phyloP scores from a whole-genome alignment of 2,888 invertebrate genomes.

The Torymus tubicola region DNA sequence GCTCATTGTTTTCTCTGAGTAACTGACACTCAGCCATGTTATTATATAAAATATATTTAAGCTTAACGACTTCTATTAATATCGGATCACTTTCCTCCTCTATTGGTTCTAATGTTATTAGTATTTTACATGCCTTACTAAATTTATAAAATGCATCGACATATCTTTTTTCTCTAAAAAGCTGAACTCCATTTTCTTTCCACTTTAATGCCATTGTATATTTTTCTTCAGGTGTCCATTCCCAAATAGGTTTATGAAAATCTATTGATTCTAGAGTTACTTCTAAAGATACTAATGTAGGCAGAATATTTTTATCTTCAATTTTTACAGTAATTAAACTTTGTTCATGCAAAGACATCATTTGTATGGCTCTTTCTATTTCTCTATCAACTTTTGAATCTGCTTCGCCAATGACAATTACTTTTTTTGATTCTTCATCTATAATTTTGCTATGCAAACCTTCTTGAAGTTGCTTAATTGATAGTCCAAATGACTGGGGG shows the following conservation, averaged over 20 bases:
- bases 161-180: conserved; percentile 81
- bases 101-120: conserved; percentile 81
- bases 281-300: conserved; percentile 75
- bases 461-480: conserved; percentile 57
- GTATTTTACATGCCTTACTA: conserved; percentile 84
- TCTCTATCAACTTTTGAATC: conserved; percentile 78
- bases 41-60: conserved; percentile 85
- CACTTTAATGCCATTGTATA: conserved; percentile 78
- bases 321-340: conserved; percentile 72
- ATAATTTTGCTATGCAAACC: conserved; percentile 74
- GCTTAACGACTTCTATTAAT: conserved; percentile 77
- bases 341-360: conserved; percentile 78
- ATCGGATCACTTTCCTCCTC: conserved; percentile 77
- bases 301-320: conserved; percentile 68
- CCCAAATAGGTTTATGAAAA: conserved; percentile 78
- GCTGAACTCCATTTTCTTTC: conserved; percentile 80
- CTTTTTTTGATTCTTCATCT: conserved; percentile 58
- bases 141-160: conserved; percentile 86
- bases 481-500: conserved; percentile 22
- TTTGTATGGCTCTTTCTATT: conserved; percentile 78
- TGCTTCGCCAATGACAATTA: conserved; percentile 76
- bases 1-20: conserved; percentile 82
- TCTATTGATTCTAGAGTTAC: conserved; percentile 76
- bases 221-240: conserved; percentile 80
- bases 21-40: conserved; percentile 91